Conservation (phyloP, 2,888 invertebrate species). For the Volucella bombylans region DNA sequence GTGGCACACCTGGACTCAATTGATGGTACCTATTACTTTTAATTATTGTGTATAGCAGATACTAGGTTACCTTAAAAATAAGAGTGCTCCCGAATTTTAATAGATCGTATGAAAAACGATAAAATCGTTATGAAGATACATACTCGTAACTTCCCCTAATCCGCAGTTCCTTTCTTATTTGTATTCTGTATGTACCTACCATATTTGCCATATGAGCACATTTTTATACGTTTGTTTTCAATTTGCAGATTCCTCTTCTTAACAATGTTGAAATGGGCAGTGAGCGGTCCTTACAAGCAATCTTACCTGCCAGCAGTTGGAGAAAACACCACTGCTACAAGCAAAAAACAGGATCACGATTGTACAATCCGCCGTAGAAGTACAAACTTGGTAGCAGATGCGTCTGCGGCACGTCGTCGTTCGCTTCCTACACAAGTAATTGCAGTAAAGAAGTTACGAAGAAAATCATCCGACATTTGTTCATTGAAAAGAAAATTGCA, state of each 20-base stretch:
- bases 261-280: conserved; percentile 81
- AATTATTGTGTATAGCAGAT: conserved; percentile 25
- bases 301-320: conserved; percentile 76
- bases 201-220: conserved; percentile 4
- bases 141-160: conserved; percentile 17
- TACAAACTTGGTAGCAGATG: conserved; percentile 53
- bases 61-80: conserved; percentile 12
- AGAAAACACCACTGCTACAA: conserved; percentile 36
- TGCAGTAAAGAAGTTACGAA: conserved; percentile 72
- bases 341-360: conserved; percentile 62
- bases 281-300: conserved; percentile 79
- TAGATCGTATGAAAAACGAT: conserved; percentile 40
- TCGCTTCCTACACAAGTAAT: conserved; percentile 49
- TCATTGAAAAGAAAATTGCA: conserved; percentile 62
- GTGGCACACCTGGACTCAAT: conserved; percentile 61
- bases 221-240: conserved; percentile 33
- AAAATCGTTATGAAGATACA: conserved; percentile 54
- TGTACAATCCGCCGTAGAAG: conserved; percentile 68
- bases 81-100: conserved; percentile 34
- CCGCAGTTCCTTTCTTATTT: not conserved
- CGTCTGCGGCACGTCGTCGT: conserved; percentile 52
- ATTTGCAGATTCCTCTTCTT: conserved; percentile 54
- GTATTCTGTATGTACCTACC: conserved; percentile 20
- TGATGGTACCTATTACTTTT: conserved; percentile 32
- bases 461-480: conserved; percentile 76